phyloP scores from a whole-genome alignment of 2,888 invertebrate genomes.

The Hanleya hanleyi region DNA sequence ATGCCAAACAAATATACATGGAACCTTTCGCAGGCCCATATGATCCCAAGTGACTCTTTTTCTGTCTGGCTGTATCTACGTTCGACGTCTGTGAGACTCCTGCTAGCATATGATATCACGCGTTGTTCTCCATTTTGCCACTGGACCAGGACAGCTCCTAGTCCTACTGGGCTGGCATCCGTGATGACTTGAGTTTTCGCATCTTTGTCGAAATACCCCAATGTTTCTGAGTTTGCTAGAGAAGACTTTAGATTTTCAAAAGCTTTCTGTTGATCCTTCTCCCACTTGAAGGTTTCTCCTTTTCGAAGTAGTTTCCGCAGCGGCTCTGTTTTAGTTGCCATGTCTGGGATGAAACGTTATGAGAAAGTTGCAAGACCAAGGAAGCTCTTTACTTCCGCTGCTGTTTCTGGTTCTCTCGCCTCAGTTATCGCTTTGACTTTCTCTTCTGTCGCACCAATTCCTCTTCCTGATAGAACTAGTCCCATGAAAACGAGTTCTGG shows the following conservation, averaged over 20 bases:
- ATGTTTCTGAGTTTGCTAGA: neutral
- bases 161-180: slow-evolving; percentile 12
- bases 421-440: slow-evolving; percentile 18
- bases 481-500: slow-evolving; percentile 19
- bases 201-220: neutral
- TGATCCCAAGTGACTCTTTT: slow-evolving; percentile 17
- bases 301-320: neutral
- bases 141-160: neutral
- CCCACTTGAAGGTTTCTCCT: neutral
- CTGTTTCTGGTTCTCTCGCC: slow-evolving; percentile 6
- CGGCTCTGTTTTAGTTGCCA: neutral
- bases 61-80: neutral
- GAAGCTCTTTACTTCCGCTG: slow-evolving; percentile 14
- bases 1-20: slow-evolving; percentile 24
- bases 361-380: slow-evolving; percentile 4
- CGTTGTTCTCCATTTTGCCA: neutral
- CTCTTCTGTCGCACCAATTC: neutral
- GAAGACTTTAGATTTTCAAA: neutral
- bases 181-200: slow-evolving; percentile 4
- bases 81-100: neutral
- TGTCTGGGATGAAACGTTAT: neutral
- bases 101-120: slow-evolving; percentile 5
- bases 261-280: neutral
- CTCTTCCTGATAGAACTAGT: neutral
- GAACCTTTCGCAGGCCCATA: slow-evolving; percentile 27